A percentile compares a stretch with the other conserved stretches of the same genome.
phyloP scores from a whole-genome alignment of 2,888 invertebrate species.

The Hipparchia semele region DNA sequence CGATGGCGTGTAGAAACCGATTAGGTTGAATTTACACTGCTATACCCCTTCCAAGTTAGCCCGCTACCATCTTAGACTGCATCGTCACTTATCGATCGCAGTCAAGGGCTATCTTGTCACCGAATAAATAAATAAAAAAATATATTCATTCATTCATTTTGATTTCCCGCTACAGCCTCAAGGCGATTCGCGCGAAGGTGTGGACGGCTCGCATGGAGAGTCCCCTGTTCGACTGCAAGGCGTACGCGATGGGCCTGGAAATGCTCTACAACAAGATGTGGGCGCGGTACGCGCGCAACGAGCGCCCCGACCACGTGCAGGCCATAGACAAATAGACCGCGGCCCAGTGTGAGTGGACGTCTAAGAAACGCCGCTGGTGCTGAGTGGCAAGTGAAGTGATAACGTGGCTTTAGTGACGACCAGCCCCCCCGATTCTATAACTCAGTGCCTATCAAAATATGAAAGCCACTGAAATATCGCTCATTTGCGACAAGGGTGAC shows the following conservation, averaged over 20 bases:
- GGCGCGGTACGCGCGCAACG: conserved; percentile 90
- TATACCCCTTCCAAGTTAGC: too few relatives aligned
- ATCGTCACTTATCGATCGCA: too few relatives aligned
- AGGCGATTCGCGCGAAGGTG: conserved; percentile 96
- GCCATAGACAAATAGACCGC: conserved; percentile 65
- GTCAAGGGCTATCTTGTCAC: too few relatives aligned
- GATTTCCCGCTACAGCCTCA: conserved; percentile 84
- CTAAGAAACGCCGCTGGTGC: conserved; percentile 54
- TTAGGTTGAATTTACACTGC: too few relatives aligned
- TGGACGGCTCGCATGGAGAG: conserved; percentile 96
- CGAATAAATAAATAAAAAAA: too few relatives aligned
- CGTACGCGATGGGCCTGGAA: conserved; percentile 97
- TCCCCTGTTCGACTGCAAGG: conserved; percentile 96
- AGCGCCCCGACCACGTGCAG: conserved; percentile 91
- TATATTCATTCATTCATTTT: background rate
- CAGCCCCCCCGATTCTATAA: too few relatives aligned
- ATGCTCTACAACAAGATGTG: conserved; percentile 96
- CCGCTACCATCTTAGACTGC: too few relatives aligned
- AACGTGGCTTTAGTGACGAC: background rate
- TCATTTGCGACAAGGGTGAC: too few relatives aligned
- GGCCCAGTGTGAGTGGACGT: conserved; percentile 35
- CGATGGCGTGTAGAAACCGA: too few relatives aligned
- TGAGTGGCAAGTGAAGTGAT: conserved; percentile 33
- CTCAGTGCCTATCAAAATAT: too few relatives aligned
- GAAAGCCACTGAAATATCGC: too few relatives aligned